phyloP scores from a whole-genome alignment of 1,140 invertebrate species.

The Telenomus remus region DNA sequence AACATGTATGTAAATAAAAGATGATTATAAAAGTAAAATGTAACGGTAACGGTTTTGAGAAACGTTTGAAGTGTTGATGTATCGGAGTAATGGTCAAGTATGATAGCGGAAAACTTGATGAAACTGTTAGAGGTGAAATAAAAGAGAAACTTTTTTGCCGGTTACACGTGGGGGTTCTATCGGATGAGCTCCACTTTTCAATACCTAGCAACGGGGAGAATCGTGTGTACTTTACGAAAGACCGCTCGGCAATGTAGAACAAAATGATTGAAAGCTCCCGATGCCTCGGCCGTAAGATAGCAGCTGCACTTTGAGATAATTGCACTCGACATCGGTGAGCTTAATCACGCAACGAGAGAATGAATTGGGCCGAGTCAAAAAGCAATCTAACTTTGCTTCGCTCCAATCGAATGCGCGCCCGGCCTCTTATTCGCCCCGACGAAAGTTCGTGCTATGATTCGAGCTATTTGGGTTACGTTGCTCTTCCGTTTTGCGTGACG shows the following conservation, averaged over 20 bases:
- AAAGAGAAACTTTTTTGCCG: background rate
- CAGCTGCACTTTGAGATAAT: constrained; percentile 59
- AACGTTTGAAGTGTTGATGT: too few relatives aligned
- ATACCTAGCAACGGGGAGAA: constrained; percentile 14
- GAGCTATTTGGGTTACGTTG: constrained; percentile 56
- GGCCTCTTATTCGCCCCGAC: constrained; percentile 54
- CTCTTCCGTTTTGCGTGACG: constrained; percentile 57
- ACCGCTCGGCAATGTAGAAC: constrained; percentile 46
- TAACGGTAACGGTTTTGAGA: too few relatives aligned
- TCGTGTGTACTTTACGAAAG: constrained; percentile 36
- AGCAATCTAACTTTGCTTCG: constrained; percentile 62
- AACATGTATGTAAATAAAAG: too few relatives aligned
- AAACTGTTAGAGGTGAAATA: too few relatives aligned
- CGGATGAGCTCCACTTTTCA: constrained; percentile 20
- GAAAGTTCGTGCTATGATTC: constrained; percentile 60
- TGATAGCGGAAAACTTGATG: too few relatives aligned
- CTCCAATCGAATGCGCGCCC: constrained; percentile 60
- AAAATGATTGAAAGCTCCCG: constrained; percentile 58
- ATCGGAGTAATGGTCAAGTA: too few relatives aligned
- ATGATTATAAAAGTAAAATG: too few relatives aligned
- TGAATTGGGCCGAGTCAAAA: constrained; percentile 60
- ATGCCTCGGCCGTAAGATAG: constrained; percentile 47
- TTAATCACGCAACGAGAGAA: constrained; percentile 61
- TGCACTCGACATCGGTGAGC: constrained; percentile 56
- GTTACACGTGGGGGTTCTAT: background rate